These are phyloP conservation scores for Dendrolimus kikuchii DNA, from an alignment of 1,140 invertebrate genomes.

Conservation along the genomic window DNA sequence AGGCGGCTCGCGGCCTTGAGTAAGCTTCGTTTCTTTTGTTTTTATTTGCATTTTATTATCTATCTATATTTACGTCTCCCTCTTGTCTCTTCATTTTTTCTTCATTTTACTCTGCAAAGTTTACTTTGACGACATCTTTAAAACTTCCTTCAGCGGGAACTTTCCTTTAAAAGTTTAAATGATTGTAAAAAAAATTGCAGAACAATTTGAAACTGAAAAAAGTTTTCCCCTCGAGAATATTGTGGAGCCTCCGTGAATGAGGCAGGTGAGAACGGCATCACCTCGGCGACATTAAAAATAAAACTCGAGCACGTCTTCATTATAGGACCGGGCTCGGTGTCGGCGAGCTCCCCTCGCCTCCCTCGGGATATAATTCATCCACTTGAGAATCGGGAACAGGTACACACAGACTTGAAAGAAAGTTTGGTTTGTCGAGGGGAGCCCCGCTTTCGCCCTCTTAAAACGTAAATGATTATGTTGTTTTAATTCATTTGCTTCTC, in stretches of 20 bases:
- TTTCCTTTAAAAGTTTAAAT: no score
- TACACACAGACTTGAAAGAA: constrained; percentile 65
- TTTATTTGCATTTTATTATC: constrained; percentile 54
- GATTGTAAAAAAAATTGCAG: no score
- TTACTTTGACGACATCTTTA: neutral
- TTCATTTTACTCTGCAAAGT: constrained; percentile 4
- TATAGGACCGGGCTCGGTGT: no score
- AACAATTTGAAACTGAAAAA: no score
- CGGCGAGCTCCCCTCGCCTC: constrained; percentile 44
- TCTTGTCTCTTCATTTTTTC: constrained; percentile 14
- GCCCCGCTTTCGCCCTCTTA: constrained; percentile 48
- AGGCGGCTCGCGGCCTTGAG: constrained; percentile 68
- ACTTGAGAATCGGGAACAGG: constrained; percentile 63
- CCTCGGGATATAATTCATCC: constrained; percentile 64
- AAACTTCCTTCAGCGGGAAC: no score
- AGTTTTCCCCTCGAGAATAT: no score
- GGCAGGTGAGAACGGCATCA: constrained; percentile 52
- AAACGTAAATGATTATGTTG: constrained; percentile 69
- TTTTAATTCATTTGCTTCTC: constrained; percentile 70
- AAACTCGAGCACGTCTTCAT: constrained; percentile 16
- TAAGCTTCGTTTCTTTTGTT: constrained; percentile 69
- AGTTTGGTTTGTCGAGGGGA: constrained; percentile 62
- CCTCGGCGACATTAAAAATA: constrained; percentile 50
- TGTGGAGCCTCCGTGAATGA: constrained; percentile 8
- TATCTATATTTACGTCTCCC: constrained; percentile 21